A percentile compares a stretch with the other conserved stretches of the same genome.
Conservation (phyloP, 2,888 invertebrate species). For the Mythimna vitellina region DNA sequence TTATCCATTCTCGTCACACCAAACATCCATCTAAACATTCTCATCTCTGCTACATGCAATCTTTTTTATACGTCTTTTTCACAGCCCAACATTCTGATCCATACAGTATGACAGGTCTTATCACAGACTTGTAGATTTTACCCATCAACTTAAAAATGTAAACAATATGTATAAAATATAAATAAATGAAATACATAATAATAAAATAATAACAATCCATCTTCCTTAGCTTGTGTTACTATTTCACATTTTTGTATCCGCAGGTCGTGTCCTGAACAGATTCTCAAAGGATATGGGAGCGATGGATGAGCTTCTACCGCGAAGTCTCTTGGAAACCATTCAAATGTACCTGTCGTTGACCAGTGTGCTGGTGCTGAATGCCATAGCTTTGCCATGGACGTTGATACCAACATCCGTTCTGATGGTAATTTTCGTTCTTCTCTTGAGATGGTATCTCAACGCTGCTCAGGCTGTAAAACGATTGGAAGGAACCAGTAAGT, state of each 20-base stretch:
- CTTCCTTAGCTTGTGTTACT: neutral
- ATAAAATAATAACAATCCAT: no score
- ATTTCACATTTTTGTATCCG: constrained; percentile 7
- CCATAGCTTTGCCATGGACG: constrained; percentile 84
- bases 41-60: no score
- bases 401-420: constrained; percentile 81
- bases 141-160: no score
- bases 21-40: no score
- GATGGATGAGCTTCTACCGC: constrained; percentile 94
- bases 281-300: constrained; percentile 96
- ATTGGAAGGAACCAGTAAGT: constrained; percentile 93
- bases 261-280: constrained; percentile 92
- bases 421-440: constrained; percentile 90
- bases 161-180: no score
- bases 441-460: constrained; percentile 93
- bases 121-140: no score
- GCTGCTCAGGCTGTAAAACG: constrained; percentile 94
- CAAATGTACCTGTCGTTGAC: constrained; percentile 87
- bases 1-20: no score
- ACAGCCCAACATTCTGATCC: no score
- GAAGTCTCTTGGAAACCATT: constrained; percentile 91
- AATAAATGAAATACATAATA: no score
- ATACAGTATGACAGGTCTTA: no score
- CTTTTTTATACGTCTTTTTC: no score
- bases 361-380: constrained; percentile 83